Base-by-base conservation (phyloP, 2,888 invertebrate species). In the Diaphora mendica region DNA sequence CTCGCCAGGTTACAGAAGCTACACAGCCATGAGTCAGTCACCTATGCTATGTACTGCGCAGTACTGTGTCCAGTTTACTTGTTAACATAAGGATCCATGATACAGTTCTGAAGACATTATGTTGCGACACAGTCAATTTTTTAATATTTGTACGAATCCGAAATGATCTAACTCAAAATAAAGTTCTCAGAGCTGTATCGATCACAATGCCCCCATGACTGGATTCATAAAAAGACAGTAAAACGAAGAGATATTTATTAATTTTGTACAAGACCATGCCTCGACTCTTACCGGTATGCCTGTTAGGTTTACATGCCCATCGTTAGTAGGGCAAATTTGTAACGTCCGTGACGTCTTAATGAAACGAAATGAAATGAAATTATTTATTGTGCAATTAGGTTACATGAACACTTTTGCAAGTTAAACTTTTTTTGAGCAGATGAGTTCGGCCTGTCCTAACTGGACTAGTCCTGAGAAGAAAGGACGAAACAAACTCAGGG, bases 231-330 rank as follows among this genome's bases (percentile, higher is more conserved):
- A 71, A 85, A 83, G 84, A 84, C 85, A 84, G 82, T 74, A 76
- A 77, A 75, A 68, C 35, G 75, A 72, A 26, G 80, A 80, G 83
- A 81, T 86, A 86, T 87, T 85, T 86, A 84, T 82, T 80, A 72
- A 83, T 59, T 59, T n/a, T 59, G n/a, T 26, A 59, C 55, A 80
- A 82, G 76, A 66, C 74, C 80, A 84, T 82, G 79, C 79, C 81
- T 76, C 73, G 59, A 80, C 71, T 73, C 76, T 59, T 75, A 51
- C 68, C 73, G 77, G 64, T 75, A 26, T 70, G 71, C 73, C 74
- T 76, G 83, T 73, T 71, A 73, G 73, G 13, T 62, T 62, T 8
- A 62, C 30, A 30, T 17, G 15, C n/a, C 51, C 23, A 11, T 55
- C 23, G n/a, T 30, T 17, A 17, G 2, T 30, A 30, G 59, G 26